phyloP scores from a whole-genome alignment of 2,797 vertebrate species.

The Squalus acanthias region DNA sequence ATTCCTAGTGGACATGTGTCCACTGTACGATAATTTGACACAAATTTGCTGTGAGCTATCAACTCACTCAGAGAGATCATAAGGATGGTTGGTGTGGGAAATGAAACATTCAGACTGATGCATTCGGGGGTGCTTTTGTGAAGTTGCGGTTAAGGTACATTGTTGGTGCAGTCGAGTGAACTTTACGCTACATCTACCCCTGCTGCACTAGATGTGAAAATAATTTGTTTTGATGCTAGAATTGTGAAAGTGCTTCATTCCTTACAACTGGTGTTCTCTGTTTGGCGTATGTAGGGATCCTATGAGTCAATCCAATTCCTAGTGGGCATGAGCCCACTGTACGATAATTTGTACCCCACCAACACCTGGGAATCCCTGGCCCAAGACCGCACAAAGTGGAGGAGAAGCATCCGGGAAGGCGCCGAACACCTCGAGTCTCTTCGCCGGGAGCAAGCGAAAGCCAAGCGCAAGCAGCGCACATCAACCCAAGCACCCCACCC shows the following conservation, averaged over 20 bases:
- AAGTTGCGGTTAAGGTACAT: background rate
- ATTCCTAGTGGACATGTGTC: background rate
- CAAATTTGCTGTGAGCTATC: background rate
- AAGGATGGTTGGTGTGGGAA: background rate
- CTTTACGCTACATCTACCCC: background rate
- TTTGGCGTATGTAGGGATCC: too few species aligned
- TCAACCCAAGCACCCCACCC: too few species aligned
- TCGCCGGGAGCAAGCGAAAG: too few species aligned
- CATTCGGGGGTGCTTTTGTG: background rate
- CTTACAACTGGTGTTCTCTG: too few species aligned
- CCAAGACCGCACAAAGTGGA: too few species aligned
- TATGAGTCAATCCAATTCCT: too few species aligned
- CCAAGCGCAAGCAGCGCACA: too few species aligned
- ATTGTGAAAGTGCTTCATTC: background rate
- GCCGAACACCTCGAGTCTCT: too few species aligned
- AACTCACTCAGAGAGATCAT: background rate
- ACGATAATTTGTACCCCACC: too few species aligned
- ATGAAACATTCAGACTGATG: background rate
- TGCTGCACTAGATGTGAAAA: background rate
- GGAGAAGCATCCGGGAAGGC: too few species aligned
- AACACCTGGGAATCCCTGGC: too few species aligned
- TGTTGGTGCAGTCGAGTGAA: background rate
- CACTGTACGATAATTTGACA: background rate
- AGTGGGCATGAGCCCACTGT: too few species aligned
- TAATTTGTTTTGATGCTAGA: background rate